Conservation (phyloP, 2,113 vertebrate species). For the Pteronura brasiliensis region DNA sequence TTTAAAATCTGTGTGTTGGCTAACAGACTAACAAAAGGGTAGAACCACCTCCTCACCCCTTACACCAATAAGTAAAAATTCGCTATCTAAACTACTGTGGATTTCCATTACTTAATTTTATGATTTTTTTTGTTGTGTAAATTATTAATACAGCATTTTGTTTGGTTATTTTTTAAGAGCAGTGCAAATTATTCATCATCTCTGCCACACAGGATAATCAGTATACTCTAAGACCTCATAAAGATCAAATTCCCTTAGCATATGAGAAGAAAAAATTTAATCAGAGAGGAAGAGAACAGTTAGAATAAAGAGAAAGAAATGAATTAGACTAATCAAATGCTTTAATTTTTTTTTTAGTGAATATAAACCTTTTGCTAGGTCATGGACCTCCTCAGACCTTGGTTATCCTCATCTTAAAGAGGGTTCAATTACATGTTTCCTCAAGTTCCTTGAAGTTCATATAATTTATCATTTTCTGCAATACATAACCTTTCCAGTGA, state of each 20-base stretch:
- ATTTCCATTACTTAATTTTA: slow-evolving; percentile 8
- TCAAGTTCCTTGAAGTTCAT: slow-evolving; percentile 3
- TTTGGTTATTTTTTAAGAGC: background rate
- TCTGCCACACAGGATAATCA: background rate
- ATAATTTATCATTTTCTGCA: slow-evolving; percentile 17
- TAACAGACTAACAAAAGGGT: background rate
- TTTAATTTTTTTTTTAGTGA: background rate
- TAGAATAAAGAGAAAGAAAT: background rate
- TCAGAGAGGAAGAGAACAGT: background rate
- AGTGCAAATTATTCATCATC: background rate
- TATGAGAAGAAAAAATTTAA: background rate
- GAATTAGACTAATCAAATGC: background rate
- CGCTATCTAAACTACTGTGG: background rate
- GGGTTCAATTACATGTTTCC: background rate
- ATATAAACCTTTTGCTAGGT: background rate
- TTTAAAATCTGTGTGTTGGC: background rate
- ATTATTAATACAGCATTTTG: background rate
- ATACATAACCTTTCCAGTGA: background rate
- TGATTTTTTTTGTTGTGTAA: background rate
- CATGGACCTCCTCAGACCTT: background rate
- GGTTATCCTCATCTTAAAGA: background rate
- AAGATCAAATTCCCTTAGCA: background rate
- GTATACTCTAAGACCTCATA: background rate
- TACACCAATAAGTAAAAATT: background rate
- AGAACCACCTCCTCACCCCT: background rate